A percentile compares a stretch with the other conserved stretches of the same genome.
These are phyloP conservation scores for Antechinus flavipes DNA, from an alignment of 2,113 vertebrate species.

Conservation along the genomic window DNA sequence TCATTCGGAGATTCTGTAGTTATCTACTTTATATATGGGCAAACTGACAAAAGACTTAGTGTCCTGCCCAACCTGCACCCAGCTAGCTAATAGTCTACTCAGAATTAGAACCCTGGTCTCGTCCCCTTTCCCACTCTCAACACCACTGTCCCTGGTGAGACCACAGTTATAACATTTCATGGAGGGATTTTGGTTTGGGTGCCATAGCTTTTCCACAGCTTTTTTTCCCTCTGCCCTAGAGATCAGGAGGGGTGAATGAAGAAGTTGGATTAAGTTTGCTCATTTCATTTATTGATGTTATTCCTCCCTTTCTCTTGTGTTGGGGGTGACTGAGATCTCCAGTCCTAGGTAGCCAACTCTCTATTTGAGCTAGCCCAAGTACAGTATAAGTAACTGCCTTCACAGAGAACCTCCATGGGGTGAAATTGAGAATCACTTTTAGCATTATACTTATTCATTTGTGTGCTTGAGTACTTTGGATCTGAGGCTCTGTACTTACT, in stretches of 20 bases:
- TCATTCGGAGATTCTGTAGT: neutral
- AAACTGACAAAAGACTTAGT: constrained; percentile 48
- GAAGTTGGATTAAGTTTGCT: neutral
- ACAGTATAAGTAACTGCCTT: constrained; percentile 45
- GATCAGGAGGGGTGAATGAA: constrained; percentile 9
- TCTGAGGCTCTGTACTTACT: neutral
- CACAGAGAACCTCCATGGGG: constrained; percentile 56
- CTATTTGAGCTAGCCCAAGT: constrained; percentile 42
- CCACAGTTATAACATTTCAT: neutral
- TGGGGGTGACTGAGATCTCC: constrained; percentile 30
- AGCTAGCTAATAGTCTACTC: neutral
- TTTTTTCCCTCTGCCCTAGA: neutral
- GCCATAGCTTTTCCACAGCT: neutral
- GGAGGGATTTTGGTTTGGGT: neutral
- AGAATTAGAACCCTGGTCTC: neutral
- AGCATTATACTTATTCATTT: neutral
- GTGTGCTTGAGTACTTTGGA: neutral
- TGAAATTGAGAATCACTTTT: constrained; percentile 33
- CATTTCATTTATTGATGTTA: neutral
- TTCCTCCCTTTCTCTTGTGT: constrained; percentile 17
- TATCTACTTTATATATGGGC: neutral
- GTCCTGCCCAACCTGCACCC: neutral
- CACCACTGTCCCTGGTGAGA: neutral
- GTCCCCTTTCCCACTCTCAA: too few relatives aligned
- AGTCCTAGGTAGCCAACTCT: constrained; percentile 22